Evolutionary conservation across 2,113 vertebrate species (phyloP).

Genomic region (Megaleporinus macrocephalus): DNA sequence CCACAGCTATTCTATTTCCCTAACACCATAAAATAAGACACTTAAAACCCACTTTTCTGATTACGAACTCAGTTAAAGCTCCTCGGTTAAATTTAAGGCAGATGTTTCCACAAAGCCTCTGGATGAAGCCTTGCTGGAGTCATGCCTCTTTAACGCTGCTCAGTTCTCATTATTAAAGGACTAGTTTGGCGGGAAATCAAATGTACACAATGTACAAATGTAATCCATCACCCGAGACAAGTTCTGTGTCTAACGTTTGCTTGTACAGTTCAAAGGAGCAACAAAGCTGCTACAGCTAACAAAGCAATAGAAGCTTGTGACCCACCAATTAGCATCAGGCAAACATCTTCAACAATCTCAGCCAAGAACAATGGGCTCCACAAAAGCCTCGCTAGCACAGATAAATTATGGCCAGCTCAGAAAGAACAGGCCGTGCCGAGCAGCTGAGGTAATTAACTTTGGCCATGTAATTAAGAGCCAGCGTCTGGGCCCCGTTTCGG

Average conservation of each 20-base stretch:
- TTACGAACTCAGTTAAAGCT: not conserved
- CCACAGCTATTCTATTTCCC: no score
- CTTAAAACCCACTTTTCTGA: not conserved
- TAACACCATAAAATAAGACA: not conserved
- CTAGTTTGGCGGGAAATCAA: no score
- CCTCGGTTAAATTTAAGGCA: constrained; percentile 31
- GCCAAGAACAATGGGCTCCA: not conserved
- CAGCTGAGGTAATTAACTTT: constrained; percentile 64
- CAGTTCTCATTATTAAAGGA: no score
- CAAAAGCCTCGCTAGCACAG: constrained; percentile 52
- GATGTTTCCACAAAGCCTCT: constrained; percentile 25
- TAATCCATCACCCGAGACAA: no score
- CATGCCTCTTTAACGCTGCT: no score
- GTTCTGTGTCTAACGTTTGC: no score
- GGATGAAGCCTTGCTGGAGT: no score
- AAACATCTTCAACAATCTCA: not conserved
- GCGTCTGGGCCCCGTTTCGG: constrained; percentile 55
- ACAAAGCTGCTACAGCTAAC: not conserved
- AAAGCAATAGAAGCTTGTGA: not conserved
- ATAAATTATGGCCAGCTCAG: constrained; percentile 56
- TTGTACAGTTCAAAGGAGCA: no score
- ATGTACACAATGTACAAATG: no score
- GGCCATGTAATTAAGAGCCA: constrained; percentile 64
- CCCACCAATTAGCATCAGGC: not conserved
- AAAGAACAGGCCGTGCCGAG: constrained; percentile 38